These are phyloP conservation scores for Leptinotarsa peninsularis DNA, from an alignment of 2,888 invertebrate genomes.

Conservation along the genomic window DNA sequence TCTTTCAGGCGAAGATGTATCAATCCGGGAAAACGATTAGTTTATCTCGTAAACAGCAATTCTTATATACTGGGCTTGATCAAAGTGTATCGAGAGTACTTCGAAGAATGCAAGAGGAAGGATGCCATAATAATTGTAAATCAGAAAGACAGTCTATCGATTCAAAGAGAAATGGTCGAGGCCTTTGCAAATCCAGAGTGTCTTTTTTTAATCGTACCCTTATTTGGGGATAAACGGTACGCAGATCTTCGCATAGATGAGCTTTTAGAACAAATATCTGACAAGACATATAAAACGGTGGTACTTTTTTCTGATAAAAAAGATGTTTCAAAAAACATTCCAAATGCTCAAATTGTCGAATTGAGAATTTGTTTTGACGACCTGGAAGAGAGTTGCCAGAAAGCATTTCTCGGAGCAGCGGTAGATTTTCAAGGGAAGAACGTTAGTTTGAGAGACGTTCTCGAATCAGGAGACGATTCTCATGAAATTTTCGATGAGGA, in stretches of 20 bases:
- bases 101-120: not conserved
- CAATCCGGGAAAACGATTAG: conserved; percentile 1
- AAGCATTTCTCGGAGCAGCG: not conserved
- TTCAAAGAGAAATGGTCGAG: conserved; percentile 18
- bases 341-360: not conserved
- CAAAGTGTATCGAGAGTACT: conserved; percentile 4
- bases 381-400: not conserved
- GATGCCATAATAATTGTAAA: not conserved
- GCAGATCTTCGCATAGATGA: not conserved
- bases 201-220: not conserved
- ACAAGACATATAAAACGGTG: not conserved
- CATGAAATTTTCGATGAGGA: conserved; percentile 19
- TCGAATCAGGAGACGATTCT: not conserved
- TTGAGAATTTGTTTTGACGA: not conserved
- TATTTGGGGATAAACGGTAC: not conserved
- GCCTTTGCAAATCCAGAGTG: conserved; percentile 11
- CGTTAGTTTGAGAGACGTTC: conserved; percentile 4
- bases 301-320: not conserved
- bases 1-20: conserved; percentile 8
- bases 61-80: not conserved
- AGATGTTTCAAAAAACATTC: not conserved
- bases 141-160: conserved; percentile 7
- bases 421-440: conserved; percentile 26
- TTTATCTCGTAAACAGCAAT: not conserved
- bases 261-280: not conserved